Evolutionary conservation across 2,113 vertebrate species (phyloP), one percentile per base, ranked within the genome.

Genomic region (Pithys albifrons): DNA sequence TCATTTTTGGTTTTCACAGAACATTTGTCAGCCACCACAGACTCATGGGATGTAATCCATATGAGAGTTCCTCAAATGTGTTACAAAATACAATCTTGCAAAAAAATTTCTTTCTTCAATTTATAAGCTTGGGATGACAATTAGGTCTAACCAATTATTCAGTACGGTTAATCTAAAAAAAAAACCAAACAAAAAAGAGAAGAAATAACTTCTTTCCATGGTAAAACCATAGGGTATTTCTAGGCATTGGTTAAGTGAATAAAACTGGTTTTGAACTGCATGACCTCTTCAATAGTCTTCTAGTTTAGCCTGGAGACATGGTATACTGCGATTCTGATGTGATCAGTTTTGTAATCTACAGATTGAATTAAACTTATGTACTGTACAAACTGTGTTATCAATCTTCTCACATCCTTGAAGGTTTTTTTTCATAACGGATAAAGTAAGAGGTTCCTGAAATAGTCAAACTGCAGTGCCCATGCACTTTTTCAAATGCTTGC

Each of bases 21-120:
- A 92, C 75, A 57, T 88, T 73, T 93, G 72, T 91, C 90, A 93
- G 55, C 85, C 88, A 75, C 88, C 84, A 81, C 65, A 91, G 76
- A 72, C 48, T 91, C n/a, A 29, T 23, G 41, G 93, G 79, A 96
- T 96, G 51, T 90, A 93, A 90, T 91, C 92, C 79, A 91, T 93
- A 93, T 92, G 90, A 94, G 72, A 91, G 45, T 72, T 93, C 75
- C 73, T 92, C 65, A 80, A 75, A 86, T 49, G 39, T 52, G 22
- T 88, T 90, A 76, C 64, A 93, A 93, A 94, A 88, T 41, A n/a
- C 22, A 89, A 29, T 77, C 79, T 88, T 81, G 48, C 55, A 95
- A 74, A 80, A 93, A n/a, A 29, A 41, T 86, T 49, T 89, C 15
- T 83, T 88, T 79, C 55, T 92, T 94, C 51, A 62, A 0, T 29